phyloP scores from a whole-genome alignment of 2,113 vertebrate genomes.

The Brachyistius frenatus region DNA sequence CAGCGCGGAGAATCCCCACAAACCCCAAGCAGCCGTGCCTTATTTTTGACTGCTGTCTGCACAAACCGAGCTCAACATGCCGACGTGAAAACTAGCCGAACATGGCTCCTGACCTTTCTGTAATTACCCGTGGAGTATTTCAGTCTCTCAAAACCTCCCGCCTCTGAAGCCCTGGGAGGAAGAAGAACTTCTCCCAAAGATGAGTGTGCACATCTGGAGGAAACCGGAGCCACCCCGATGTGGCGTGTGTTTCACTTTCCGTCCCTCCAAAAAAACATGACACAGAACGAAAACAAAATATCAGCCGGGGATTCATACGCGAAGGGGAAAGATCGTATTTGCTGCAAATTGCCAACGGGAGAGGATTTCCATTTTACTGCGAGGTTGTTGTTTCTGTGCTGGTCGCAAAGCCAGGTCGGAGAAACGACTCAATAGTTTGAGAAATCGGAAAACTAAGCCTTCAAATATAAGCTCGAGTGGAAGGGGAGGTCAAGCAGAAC shows the following conservation, averaged over 20 bases:
- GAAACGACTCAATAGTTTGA: slow-evolving; percentile 17
- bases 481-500: slow-evolving; percentile 42
- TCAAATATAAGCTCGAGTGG: slow-evolving; percentile 30
- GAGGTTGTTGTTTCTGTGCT: not conserved
- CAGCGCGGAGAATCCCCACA: slow-evolving; percentile 1
- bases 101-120: slow-evolving; percentile 75
- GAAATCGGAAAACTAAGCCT: slow-evolving; percentile 24
- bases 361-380: not conserved
- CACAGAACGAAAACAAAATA: slow-evolving; percentile 6
- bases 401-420: slow-evolving; percentile 10
- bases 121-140: slow-evolving; percentile 71
- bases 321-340: slow-evolving; percentile 35
- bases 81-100: slow-evolving; percentile 68
- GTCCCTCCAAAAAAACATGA: not conserved
- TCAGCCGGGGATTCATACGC: slow-evolving; percentile 17
- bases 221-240: slow-evolving; percentile 13
- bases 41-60: slow-evolving; percentile 43
- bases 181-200: slow-evolving; percentile 25
- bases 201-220: slow-evolving; percentile 47
- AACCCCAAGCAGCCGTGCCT: slow-evolving; percentile 13
- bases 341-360: slow-evolving; percentile 18
- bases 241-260: slow-evolving; percentile 31
- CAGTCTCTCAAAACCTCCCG: slow-evolving; percentile 47
- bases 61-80: slow-evolving; percentile 30
- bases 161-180: slow-evolving; percentile 50